phyloP scores from a whole-genome alignment of 2,888 invertebrate species.

The Lepidocyrtinus sp. region DNA sequence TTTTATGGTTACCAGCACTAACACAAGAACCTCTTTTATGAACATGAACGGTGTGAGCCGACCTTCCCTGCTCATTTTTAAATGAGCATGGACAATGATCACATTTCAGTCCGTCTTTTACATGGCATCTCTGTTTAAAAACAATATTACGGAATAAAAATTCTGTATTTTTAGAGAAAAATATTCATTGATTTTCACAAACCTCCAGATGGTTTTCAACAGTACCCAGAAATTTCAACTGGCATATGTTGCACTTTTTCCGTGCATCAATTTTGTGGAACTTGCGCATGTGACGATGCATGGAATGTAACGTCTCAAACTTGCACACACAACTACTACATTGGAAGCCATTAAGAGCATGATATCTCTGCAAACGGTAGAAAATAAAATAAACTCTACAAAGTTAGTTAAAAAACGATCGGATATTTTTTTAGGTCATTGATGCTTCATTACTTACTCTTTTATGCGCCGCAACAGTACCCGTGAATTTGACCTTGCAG shows the following conservation, averaged over 20 bases:
- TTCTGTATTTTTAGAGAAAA: too few relatives aligned
- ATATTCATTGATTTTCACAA: too few relatives aligned
- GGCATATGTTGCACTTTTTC: constrained; percentile 1
- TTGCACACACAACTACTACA: not conserved
- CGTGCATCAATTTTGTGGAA: not conserved
- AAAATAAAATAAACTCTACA: not conserved
- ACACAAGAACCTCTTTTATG: too few relatives aligned
- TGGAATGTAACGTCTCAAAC: not conserved
- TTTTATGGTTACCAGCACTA: too few relatives aligned
- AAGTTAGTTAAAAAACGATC: too few relatives aligned
- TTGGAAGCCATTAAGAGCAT: not conserved
- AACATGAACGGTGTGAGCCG: constrained; percentile 25
- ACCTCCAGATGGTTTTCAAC: not conserved
- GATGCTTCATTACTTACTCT: constrained; percentile 4
- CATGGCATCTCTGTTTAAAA: constrained; percentile 31
- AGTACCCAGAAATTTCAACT: not conserved
- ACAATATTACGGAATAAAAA: not conserved
- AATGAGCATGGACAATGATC: constrained; percentile 35
- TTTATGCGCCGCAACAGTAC: constrained; percentile 1
- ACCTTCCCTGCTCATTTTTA: constrained; percentile 17
- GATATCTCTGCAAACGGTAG: too few relatives aligned
- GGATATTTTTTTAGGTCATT: too few relatives aligned
- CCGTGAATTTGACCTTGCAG: not conserved
- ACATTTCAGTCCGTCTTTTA: constrained; percentile 41
- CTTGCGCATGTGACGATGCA: not conserved